These are phyloP conservation scores for Lordiphosa stackelbergi DNA, from an alignment of 1,140 invertebrate genomes.

Conservation along the genomic window DNA sequence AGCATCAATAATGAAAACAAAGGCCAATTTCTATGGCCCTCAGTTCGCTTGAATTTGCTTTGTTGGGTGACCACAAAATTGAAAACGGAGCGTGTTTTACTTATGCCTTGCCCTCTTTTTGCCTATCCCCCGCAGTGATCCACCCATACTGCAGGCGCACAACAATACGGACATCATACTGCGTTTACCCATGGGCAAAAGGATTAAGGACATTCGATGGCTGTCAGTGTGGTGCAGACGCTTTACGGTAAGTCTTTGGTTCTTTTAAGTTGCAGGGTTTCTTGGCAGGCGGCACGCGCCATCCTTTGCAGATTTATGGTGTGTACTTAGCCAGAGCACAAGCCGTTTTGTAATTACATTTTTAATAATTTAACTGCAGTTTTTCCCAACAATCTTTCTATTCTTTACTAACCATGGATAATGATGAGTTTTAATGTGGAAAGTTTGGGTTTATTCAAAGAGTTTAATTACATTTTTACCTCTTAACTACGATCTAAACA, in stretches of 20 bases:
- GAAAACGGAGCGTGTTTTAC: conserved; percentile 10
- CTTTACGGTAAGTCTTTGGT: conserved; percentile 86
- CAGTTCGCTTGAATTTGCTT: not conserved
- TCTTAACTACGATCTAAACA: not conserved
- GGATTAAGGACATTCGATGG: conserved; percentile 91
- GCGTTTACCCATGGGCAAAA: conserved; percentile 87
- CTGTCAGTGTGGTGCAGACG: conserved; percentile 92
- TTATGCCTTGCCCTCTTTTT: conserved; percentile 16
- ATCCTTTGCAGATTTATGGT: conserved; percentile 55
- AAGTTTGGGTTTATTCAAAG: not conserved
- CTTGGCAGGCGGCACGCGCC: conserved; percentile 53
- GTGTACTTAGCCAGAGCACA: conserved; percentile 42
- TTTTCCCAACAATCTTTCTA: no score
- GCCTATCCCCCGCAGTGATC: conserved; percentile 81
- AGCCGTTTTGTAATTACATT: conserved; percentile 67
- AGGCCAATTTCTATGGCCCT: not conserved
- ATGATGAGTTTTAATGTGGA: no score
- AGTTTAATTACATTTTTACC: conserved; percentile 56
- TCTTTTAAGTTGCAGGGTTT: conserved; percentile 14
- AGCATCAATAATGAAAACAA: no score
- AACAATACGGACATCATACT: conserved; percentile 89
- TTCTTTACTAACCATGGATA: no score
- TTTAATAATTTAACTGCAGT: conserved; percentile 63
- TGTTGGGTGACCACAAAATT: conserved; percentile 15
- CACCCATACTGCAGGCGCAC: conserved; percentile 85